Base-by-base conservation (phyloP, 1,140 invertebrate species). In the Ceratoteleas bidentatus region DNA sequence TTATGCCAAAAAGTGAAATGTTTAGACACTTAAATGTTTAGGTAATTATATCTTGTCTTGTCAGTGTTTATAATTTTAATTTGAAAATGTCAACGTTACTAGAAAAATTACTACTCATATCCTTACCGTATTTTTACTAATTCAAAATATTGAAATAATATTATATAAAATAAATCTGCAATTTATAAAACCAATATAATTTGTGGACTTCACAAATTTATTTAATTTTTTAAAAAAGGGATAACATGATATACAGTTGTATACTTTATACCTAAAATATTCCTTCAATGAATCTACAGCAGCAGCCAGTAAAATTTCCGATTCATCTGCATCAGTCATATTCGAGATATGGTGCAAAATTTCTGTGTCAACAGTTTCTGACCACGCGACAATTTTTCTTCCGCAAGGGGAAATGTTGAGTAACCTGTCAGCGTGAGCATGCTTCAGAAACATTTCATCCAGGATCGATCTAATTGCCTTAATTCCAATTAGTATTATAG, bases 381-480 rank as follows among this genome's bases (percentile, higher is more conserved):
- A 96, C 94, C 96, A 96, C 3, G 94, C 93, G 0, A 96, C 93
- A 0, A 96, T 94, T 91, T 96, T 96, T 68, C 96, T 92, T 6
- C 96, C 96, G 64, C 94, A 95, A 6, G 95, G 92, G 0, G 95
- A 95, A 16, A 95, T 93, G 8, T 93, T 95, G 85, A 96, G 94
- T 6, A 96, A 86, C 6, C 94, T 92, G 86, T 88, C 92, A 62
- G 87, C 92, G 36, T 88, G 82, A 6, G 88, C 88, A 15, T 90
- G 86, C 65, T 91, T 88, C 0, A 90, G 80, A 5, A 94, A 92
- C 0, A 95, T 80, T 72, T 94, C 94, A 15, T 95, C 92, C 0
- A 94, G 85, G 11, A 95, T 91, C 4, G 92, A 92, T 34, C 93
- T 90, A 0, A 94, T 94, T 0, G 93, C 93, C 45, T 88, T 91